A percentile compares a stretch with the other conserved stretches of the same genome.
Conservation (phyloP, 2,113 vertebrate genomes). For the Orycteropus afer region DNA sequence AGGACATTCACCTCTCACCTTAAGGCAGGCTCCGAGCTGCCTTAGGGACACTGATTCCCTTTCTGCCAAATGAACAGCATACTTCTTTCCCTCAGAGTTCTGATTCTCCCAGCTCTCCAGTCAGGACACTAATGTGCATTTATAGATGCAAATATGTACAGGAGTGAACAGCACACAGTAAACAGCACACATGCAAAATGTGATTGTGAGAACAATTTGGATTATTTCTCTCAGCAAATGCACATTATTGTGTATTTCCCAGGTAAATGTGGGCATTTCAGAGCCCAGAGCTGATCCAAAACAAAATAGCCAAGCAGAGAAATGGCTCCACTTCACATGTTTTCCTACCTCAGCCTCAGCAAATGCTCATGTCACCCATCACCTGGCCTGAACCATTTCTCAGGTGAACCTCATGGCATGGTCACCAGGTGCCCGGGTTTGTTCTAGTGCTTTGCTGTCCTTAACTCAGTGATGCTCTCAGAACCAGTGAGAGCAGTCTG, state of each 20-base stretch:
- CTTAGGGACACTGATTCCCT: rapidly evolving
- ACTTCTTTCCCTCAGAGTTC: background rate
- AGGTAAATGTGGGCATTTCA: background rate
- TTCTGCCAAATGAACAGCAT: background rate
- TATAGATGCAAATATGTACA: background rate
- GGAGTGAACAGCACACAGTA: background rate
- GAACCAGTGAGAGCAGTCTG: too few species aligned
- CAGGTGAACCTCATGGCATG: too few species aligned
- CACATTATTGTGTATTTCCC: background rate
- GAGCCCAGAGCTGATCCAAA: background rate
- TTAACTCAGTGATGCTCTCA: too few species aligned
- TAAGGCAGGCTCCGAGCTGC: background rate
- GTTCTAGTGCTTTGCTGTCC: too few species aligned
- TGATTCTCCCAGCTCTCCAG: too few species aligned
- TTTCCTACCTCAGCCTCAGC: background rate
- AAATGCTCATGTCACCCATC: too few species aligned
- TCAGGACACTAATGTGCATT: background rate
- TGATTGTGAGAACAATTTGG: background rate
- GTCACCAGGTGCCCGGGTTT: too few species aligned
- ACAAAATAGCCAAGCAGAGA: background rate
- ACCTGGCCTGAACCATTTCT: too few species aligned
- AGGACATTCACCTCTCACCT: background rate
- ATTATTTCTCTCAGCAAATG: background rate
- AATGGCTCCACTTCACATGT: background rate
- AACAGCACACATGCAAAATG: background rate